Conservation (phyloP, 2,888 invertebrate genomes). For the Microplitis deprimator region DNA sequence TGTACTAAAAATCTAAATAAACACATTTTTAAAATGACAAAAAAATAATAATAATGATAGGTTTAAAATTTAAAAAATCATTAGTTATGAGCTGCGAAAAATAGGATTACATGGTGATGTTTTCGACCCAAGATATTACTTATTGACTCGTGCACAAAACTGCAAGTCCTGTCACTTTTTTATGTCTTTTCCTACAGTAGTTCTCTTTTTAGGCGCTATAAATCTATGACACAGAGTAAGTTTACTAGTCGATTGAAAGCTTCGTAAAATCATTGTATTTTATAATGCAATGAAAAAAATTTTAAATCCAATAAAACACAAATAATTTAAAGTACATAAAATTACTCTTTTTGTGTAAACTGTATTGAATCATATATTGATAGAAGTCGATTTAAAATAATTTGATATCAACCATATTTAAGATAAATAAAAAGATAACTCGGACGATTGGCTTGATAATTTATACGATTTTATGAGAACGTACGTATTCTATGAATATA, state of each 20-base stretch:
- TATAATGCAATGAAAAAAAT: conserved; percentile 6
- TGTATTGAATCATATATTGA: no score
- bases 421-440: no score
- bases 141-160: conserved; percentile 57
- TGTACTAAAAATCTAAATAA: no score
- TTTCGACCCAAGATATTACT: conserved; percentile 50
- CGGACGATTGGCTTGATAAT: no score
- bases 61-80: background rate
- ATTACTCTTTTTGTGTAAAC: no score
- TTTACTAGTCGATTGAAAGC: conserved; percentile 40
- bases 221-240: conserved; percentile 40
- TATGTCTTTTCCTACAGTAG: background rate
- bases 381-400: no score
- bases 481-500: no score
- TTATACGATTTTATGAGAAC: no score
- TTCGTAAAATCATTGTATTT: conserved; percentile 8
- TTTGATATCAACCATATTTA: no score
- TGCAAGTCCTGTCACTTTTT: conserved; percentile 50
- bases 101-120: background rate
- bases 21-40: no score
- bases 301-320: background rate
- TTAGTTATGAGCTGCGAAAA: background rate
- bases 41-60: no score
- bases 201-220: conserved; percentile 37
- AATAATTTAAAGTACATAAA: background rate